Evolutionary conservation across 1,140 invertebrate species (phyloP), one percentile per base, ranked within the genome.

Genomic region (Heliconius hermathena): DNA sequence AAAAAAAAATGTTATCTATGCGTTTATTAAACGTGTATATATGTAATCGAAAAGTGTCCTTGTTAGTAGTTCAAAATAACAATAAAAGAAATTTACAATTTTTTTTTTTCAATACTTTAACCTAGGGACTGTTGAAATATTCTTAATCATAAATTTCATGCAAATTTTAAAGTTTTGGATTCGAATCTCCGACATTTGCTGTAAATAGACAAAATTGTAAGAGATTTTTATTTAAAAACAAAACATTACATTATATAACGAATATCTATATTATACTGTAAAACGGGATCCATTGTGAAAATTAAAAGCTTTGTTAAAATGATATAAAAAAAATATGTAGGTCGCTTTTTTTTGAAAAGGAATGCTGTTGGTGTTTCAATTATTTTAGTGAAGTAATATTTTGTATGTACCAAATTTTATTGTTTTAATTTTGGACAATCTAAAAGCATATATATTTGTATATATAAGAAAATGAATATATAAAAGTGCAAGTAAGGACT

Each of bases 281-380:
- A 26, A 66, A 66, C 60, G 26, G 22, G 11, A 66, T 26, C 22
- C 60, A 66, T 66, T 66, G 22, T 66, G 60, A 66, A 66, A 66
- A 66, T 66, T 29, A 66, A 66, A 66, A 66, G 60, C 60, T 26
- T 29, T 66, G 60, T 29, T 66, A 66, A 66, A 29, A 29, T 66
- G 60, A 60, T 26, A 60, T 66, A 66, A 66, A 66, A 66, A 66
- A 36, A 36, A 36, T 6, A 33, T 36, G 33, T 29, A 66, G 60
- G 60, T 66, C 60, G 60, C 2, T 22, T 66, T 60, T 60, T n/a
- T 60, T 52, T 1, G 1, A 52, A 60, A 11, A 13, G 5, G 22
- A 29, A 29, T 26, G 22, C 11, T 26, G 60, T 13, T 66, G 9
- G 60, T 66, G 60, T 66, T 66, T 66, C 26, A 66, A 66, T 26